Conservation (phyloP, 2,888 invertebrate genomes). For the Caenorhabditis japonica region DNA sequence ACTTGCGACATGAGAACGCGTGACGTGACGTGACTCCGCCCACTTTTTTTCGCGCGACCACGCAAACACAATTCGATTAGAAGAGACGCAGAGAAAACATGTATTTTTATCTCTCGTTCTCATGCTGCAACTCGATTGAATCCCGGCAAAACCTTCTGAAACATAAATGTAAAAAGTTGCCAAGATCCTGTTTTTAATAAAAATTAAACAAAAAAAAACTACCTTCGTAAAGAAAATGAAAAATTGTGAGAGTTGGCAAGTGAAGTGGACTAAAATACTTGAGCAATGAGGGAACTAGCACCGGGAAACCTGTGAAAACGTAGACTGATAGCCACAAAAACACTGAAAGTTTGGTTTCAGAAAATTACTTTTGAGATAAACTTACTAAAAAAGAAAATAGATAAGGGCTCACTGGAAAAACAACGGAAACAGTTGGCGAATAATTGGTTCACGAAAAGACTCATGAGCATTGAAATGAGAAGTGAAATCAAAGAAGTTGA, state of each 20-base stretch:
- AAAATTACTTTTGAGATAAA: too few relatives aligned
- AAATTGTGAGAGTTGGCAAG: conserved; percentile 9
- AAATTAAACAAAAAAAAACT: too few relatives aligned
- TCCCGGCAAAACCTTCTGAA: too few relatives aligned
- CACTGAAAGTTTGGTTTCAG: conserved; percentile 22
- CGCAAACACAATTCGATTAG: too few relatives aligned
- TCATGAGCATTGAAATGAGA: conserved; percentile 2
- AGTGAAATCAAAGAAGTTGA: conserved; percentile 3
- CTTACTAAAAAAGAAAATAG: conserved; percentile 37
- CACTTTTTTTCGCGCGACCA: too few relatives aligned
- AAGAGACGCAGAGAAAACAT: too few relatives aligned
- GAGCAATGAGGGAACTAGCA: conserved; percentile 24
- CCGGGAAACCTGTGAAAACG: conserved; percentile 19
- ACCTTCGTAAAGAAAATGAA: conserved; percentile 33
- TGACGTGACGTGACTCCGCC: too few relatives aligned
- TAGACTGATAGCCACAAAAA: conserved; percentile 17
- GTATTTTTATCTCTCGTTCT: too few relatives aligned
- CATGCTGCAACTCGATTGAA: too few relatives aligned
- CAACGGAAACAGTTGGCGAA: neutral
- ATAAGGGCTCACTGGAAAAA: conserved; percentile 14
- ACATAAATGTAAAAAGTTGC: too few relatives aligned
- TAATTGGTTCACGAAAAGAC: conserved; percentile 9
- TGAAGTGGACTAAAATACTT: conserved; percentile 24
- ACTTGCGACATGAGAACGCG: too few relatives aligned
- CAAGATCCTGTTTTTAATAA: too few relatives aligned